Conservation (phyloP, 2,797 vertebrate species). For the Molossus molossus region DNA sequence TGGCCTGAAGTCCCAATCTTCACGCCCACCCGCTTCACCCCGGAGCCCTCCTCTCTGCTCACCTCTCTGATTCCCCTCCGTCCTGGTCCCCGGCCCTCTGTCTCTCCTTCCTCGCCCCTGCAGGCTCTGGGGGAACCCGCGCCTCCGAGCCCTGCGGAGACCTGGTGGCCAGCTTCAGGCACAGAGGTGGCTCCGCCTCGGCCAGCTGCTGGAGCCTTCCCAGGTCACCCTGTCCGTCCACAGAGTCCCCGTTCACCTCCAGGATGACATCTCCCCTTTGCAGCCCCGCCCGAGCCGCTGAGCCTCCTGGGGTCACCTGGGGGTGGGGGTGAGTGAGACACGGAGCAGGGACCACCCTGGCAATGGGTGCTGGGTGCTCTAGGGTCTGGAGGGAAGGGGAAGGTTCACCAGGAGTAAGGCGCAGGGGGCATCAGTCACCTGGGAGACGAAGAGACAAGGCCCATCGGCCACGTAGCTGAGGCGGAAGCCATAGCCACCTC, state of each 20-base stretch:
- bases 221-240: constrained; percentile 88
- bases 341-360: background rate
- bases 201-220: constrained; percentile 88
- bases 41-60: background rate
- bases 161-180: constrained; percentile 72
- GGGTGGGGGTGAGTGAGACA: background rate
- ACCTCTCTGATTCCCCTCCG: background rate
- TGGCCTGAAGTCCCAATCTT: background rate
- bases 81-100: background rate
- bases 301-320: constrained; percentile 89
- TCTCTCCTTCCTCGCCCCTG: constrained; percentile 66
- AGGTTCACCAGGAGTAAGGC: background rate
- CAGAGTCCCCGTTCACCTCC: constrained; percentile 91
- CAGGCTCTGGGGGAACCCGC: background rate
- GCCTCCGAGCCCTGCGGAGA: background rate
- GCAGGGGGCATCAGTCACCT: constrained; percentile 71
- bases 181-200: constrained; percentile 80
- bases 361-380: background rate
- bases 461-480: constrained; percentile 51
- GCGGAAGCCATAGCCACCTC: constrained; percentile 77
- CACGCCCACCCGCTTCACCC: background rate
- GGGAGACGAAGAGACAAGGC: constrained; percentile 73
- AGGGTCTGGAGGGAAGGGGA: background rate
- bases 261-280: constrained; percentile 89
- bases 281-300: constrained; percentile 90